Evolutionary conservation across 2,888 invertebrate genomes (phyloP), one percentile per base, ranked within the genome.

Genomic region (Acanthococcus lagerstroemiae): DNA sequence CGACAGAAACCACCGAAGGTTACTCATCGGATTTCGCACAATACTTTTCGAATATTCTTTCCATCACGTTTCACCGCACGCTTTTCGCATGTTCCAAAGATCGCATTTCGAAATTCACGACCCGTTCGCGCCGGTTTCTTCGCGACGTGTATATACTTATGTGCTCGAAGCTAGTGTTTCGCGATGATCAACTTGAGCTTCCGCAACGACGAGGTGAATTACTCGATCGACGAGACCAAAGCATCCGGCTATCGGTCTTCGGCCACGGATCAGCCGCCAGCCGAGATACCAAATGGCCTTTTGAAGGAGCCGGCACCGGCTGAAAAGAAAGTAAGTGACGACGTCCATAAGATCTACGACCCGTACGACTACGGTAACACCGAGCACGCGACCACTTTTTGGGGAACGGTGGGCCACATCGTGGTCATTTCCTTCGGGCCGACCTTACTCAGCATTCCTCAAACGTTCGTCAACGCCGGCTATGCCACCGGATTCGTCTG

Each of bases 401-500:
- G 37, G 22, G 63, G 63, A 15, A 52, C 44, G 22, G 63, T 63
- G 1, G 9, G 27, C n/a, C 63, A 63, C 24, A 24, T 63, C 17
- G 9, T 63, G 2, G 63, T 52, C 9, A 17, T 63, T 21, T 52
- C 52, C 21, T 30, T 63, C 6, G 52, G 63, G 1, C 63, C 63
- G 37, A 63, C 63, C 19, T 30, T 63, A 12, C 54, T 63, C 15
- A 63, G 52, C 25, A 63, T 63, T 44, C 63, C 63, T 9, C 30
- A 21, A 9, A 52, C 63, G n/a, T 63, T 63, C 27, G 54, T 63
- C 1, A 44, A 30, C 22, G 37, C 37, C n/a, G 63, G 63, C 2
- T 63, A 63, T 54, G 63, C 30, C 4, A 63, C 37, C 24, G 63
- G 63, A 4, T 52, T 63, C 44, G 22, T 63, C 21, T 52, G 63